Evolutionary conservation across 2,113 vertebrate genomes (phyloP), one percentile per base, ranked within the genome.

Genomic region (Ictalurus punctatus): DNA sequence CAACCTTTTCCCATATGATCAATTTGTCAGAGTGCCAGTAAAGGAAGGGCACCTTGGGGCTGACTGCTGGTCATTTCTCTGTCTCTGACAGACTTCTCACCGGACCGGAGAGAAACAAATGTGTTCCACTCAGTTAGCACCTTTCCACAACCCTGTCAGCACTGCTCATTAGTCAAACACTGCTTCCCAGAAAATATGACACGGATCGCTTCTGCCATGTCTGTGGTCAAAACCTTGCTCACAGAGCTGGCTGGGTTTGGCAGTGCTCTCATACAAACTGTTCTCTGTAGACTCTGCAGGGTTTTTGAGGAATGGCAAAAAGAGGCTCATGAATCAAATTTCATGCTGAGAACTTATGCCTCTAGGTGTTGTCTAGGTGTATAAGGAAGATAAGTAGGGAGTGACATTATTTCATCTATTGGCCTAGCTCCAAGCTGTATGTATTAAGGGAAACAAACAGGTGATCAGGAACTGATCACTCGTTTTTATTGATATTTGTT

Each of bases 141-240:
- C 92, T 90, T 93, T 92, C 93, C 92, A 94, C 93, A 92, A 87
- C 93, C 91, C 94, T 95, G 95, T 96, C 95, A 95, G 94, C 95
- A 94, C 91, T 93, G 93, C 95, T 96, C 95, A 96, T 96, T 96
- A 96, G 95, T 96, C 95, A 95, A 95, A 94, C 92, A 92, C 94
- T 91, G 93, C 93, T 93, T 94, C 91, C 90, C 94, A 93, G 94
- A 94, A 95, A 96, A 95, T 95, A 93, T 95, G 95, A 95, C 95
- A 95, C 94, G 94, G 93, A 95, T 95, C 90, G 90, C 90, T 90
- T 90, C 84, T 84, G 74, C 92, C 92, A 92, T 88, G 92, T 93
- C 93, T 76, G 86, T 90, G 94, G 95, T 93, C 92, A 67, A 84
- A 90, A 91, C 92, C 90, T 92, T 93, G 92, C 88, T 91, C 87